Conservation (phyloP, 37 sponge, comb jelly and placozoan genomes). For the Diacarnus erythraeanus region DNA sequence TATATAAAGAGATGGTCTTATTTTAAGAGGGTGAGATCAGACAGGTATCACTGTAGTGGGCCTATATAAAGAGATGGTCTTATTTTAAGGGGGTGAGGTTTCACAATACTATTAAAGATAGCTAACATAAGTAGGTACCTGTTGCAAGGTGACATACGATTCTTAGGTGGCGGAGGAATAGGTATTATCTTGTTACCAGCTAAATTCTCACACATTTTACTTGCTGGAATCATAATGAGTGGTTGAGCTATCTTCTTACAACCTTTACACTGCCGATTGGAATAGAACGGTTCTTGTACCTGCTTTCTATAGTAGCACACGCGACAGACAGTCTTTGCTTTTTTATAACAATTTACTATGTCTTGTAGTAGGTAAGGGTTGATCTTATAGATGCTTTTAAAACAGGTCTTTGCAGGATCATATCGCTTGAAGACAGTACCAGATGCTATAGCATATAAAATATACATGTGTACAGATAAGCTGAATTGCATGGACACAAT, state of each 20-base stretch:
- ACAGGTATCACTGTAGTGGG: no score
- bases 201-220: conserved; percentile 50
- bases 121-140: no score
- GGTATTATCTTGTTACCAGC: neutral
- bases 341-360: conserved; percentile 52
- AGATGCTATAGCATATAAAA: neutral
- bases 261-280: neutral
- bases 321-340: conserved; percentile 22
- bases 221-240: conserved; percentile 45
- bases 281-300: neutral
- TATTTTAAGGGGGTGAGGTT: no score
- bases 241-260: conserved; percentile 30
- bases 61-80: no score
- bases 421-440: neutral
- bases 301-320: conserved; percentile 30
- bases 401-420: conserved; percentile 13
- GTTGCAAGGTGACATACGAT: no score
- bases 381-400: conserved; percentile 29
- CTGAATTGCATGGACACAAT: neutral
- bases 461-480: neutral
- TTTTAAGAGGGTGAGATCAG: no score
- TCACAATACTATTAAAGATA: no score
- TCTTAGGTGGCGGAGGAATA: conserved; percentile 38
- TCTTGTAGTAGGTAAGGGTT: conserved; percentile 40
- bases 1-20: no score